Conservation (phyloP, 2,113 vertebrate genomes). For the Malaclemys terrapin region DNA sequence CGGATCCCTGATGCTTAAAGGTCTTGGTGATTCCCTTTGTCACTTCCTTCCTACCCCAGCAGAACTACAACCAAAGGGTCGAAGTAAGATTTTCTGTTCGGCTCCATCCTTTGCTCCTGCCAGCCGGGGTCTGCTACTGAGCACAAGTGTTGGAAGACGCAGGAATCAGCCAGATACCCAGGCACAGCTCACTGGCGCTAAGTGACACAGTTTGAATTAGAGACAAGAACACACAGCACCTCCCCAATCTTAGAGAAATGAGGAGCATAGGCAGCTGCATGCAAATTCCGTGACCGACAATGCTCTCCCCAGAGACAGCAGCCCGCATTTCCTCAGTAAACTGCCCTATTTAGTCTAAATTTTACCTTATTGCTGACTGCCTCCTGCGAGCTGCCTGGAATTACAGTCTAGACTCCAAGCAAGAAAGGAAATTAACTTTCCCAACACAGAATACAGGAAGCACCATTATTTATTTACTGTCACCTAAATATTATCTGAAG, state of each 20-base stretch:
- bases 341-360: background rate
- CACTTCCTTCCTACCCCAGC: conserved; percentile 39
- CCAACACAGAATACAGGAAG: background rate
- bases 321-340: background rate
- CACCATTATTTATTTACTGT: background rate
- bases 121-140: background rate
- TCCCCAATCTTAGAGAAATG: background rate
- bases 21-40: conserved; percentile 58
- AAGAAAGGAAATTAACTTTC: background rate
- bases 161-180: background rate
- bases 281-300: background rate
- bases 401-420: background rate
- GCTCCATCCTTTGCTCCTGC: background rate
- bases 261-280: background rate
- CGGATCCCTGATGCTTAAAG: conserved; percentile 33
- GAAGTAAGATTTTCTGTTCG: conserved; percentile 26
- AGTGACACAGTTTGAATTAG: background rate
- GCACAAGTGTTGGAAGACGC: background rate
- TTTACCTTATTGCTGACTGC: background rate
- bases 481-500: background rate
- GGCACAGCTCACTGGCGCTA: accelerated
- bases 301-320: background rate
- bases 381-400: background rate
- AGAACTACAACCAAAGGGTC: conserved; percentile 18
- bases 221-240: background rate